Evolutionary conservation across 1,140 invertebrate species (phyloP).

Genomic region (Trichomalopsis sarcophagae): DNA sequence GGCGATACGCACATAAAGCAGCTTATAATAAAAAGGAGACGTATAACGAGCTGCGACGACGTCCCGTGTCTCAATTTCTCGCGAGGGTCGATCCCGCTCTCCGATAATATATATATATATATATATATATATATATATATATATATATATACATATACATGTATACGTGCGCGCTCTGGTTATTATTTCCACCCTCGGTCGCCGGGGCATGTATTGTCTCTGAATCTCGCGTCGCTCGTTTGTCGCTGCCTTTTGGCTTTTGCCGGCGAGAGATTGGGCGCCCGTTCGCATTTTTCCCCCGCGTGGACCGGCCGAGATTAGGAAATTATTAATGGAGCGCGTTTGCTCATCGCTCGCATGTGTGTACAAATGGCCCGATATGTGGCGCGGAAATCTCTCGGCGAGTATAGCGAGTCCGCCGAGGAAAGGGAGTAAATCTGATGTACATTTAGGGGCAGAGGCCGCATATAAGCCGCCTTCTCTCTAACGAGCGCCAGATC

Average conservation of each 20-base stretch:
- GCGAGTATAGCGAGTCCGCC: not conserved
- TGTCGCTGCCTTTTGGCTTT: conserved; percentile 6
- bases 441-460: not conserved
- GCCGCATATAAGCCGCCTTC: not conserved
- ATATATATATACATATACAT: conserved; percentile 55
- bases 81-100: conserved; percentile 59
- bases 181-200: conserved; percentile 23
- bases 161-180: conserved; percentile 41
- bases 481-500: not conserved
- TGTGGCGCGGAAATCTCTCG: no score
- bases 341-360: no score
- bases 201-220: conserved; percentile 5
- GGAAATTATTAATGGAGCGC: conserved; percentile 14
- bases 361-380: no score
- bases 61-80: conserved; percentile 69
- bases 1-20: not conserved
- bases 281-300: not conserved
- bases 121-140: conserved; percentile 59
- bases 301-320: not conserved
- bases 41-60: conserved; percentile 57
- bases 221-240: not conserved
- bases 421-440: not conserved
- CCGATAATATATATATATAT: conserved; percentile 65
- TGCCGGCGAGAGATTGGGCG: not conserved
- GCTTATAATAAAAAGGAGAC: conserved; percentile 6